These are phyloP conservation scores for Planiliza haematocheilus DNA, from an alignment of 2,113 vertebrate genomes.

Conservation along the genomic window DNA sequence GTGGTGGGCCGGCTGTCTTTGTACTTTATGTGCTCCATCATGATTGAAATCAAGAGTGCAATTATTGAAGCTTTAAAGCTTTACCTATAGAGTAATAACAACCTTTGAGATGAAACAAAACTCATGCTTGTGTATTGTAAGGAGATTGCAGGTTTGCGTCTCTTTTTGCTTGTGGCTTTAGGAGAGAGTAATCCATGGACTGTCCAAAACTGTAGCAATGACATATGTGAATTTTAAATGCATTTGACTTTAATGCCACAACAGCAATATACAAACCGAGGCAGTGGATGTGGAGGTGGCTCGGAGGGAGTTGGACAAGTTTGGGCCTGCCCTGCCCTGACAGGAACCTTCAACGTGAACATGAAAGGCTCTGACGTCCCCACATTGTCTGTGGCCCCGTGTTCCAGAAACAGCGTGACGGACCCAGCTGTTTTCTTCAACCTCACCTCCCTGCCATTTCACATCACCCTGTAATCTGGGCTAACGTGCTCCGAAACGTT, in stretches of 20 bases:
- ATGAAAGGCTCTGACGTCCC: slow-evolving; percentile 80
- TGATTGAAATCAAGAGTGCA: slow-evolving; percentile 32
- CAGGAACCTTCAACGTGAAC: slow-evolving; percentile 77
- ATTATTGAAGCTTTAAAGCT: slow-evolving; percentile 39
- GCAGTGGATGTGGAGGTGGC: slow-evolving; percentile 45
- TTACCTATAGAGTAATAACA: slow-evolving; percentile 36
- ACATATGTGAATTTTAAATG: slow-evolving; percentile 28
- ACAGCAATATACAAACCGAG: slow-evolving; percentile 35
- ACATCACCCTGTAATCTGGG: slow-evolving; percentile 80
- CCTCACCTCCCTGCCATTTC: slow-evolving; percentile 64
- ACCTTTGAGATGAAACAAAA: slow-evolving; percentile 29
- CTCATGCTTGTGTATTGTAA: background rate
- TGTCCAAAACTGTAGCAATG: slow-evolving; percentile 6
- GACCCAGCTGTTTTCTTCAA: slow-evolving; percentile 81
- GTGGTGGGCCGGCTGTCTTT: slow-evolving; percentile 36
- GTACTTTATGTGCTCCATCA: slow-evolving; percentile 12
- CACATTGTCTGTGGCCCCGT: slow-evolving; percentile 69
- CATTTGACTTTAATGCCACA: slow-evolving; percentile 51
- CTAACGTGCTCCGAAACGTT: slow-evolving; percentile 66
- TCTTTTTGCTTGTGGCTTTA: background rate
- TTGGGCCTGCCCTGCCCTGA: slow-evolving; percentile 73
- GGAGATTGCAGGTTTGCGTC: slow-evolving; percentile 25
- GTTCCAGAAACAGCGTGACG: slow-evolving; percentile 58
- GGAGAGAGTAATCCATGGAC: slow-evolving; percentile 33
- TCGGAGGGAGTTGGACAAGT: slow-evolving; percentile 59